These are phyloP conservation scores for Alviniconcha marisindica DNA, from an alignment of 1,140 invertebrate genomes.

Conservation along the genomic window DNA sequence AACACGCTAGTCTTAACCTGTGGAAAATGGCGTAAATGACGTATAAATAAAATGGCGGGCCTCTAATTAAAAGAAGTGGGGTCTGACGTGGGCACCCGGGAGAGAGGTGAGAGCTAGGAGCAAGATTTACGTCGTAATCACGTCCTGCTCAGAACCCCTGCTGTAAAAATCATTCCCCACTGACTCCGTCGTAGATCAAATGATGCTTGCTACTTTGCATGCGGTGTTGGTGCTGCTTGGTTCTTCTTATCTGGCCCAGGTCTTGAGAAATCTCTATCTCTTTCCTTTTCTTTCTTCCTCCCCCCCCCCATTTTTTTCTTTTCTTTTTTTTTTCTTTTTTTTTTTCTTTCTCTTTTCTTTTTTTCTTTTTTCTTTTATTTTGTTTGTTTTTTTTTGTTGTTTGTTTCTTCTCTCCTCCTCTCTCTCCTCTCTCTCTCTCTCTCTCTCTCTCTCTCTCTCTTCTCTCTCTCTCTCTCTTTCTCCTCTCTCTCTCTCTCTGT, in stretches of 20 bases:
- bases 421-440: neutral
- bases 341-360: slow-evolving; percentile 21
- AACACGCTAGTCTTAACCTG: slow-evolving; percentile 9
- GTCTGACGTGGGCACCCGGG: neutral
- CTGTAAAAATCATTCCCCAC: neutral
- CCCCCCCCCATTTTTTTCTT: neutral
- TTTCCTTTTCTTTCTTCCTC: neutral
- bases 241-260: neutral
- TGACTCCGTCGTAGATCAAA: slow-evolving; percentile 1
- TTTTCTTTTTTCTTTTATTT: slow-evolving; percentile 8
- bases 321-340: slow-evolving; percentile 6
- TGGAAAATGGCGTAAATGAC: slow-evolving; percentile 36
- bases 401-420: slow-evolving; percentile 9
- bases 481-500: neutral
- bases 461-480: slow-evolving; percentile 13
- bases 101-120: neutral
- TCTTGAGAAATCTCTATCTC: neutral
- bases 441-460: neutral
- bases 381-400: neutral
- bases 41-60: slow-evolving; percentile 40
- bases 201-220: neutral
- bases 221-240: neutral
- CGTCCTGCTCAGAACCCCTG: neutral
- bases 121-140: neutral
- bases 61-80: slow-evolving; percentile 37